phyloP scores from a whole-genome alignment of 1,140 invertebrate genomes.

The Monomorium pharaonis region DNA sequence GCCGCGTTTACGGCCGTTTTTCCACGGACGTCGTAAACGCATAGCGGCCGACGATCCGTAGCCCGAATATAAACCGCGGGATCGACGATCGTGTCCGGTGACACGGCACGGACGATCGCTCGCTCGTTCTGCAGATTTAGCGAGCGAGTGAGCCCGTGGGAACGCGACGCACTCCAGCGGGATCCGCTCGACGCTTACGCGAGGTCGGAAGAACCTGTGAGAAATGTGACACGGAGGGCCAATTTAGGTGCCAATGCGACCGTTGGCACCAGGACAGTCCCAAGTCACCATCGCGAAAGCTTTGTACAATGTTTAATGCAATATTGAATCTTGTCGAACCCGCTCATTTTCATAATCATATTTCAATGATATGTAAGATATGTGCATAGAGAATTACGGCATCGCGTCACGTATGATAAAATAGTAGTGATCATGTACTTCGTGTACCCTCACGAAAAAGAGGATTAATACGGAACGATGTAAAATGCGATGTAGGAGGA shows the following conservation, averaged over 20 bases:
- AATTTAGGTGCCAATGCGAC: constrained; percentile 6
- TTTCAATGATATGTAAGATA: not conserved
- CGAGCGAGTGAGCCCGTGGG: constrained; percentile 74
- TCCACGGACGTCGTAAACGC: constrained; percentile 65
- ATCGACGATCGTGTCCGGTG: constrained; percentile 59
- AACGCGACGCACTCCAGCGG: constrained; percentile 82
- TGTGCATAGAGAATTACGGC: not conserved
- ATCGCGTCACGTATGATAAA: not conserved
- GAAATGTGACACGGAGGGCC: not conserved
- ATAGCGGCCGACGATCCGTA: constrained; percentile 11
- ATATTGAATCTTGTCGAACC: not conserved
- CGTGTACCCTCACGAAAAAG: not conserved
- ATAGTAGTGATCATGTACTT: not conserved
- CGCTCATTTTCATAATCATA: not conserved
- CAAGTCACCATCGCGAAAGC: not conserved
- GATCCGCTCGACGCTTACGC: constrained; percentile 79
- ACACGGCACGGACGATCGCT: constrained; percentile 44
- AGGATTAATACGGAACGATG: not conserved
- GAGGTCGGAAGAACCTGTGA: constrained; percentile 69
- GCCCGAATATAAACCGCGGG: constrained; percentile 52
- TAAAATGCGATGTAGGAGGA: constrained; percentile 4
- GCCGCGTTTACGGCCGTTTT: constrained; percentile 62
- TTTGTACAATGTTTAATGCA: not conserved
- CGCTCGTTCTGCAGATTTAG: constrained; percentile 60
- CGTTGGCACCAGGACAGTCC: not conserved